Conservation (phyloP, 2,888 invertebrate genomes). For the Sphaerophoria rueppellii region DNA sequence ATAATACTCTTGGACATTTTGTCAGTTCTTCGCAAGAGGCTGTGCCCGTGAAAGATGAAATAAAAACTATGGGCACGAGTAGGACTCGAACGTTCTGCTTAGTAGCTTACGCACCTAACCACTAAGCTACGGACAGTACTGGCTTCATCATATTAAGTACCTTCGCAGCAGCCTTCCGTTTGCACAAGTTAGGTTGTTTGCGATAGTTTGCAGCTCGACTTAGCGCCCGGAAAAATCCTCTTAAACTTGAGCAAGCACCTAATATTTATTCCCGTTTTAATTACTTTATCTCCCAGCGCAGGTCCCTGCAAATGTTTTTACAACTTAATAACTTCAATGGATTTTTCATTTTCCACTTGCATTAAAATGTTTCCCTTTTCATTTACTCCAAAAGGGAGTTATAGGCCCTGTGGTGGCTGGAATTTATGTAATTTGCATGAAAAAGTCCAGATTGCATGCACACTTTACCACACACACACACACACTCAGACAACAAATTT, state of each 20-base stretch:
- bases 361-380: background rate
- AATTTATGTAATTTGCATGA: slow-evolving; percentile 69
- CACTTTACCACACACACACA: slow-evolving; percentile 1
- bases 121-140: no score
- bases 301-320: background rate
- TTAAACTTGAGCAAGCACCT: background rate
- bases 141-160: no score
- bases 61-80: no score
- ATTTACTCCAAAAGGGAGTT: background rate
- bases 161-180: no score
- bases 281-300: slow-evolving; percentile 4
- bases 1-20: no score
- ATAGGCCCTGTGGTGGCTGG: slow-evolving; percentile 28
- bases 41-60: no score
- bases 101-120: no score
- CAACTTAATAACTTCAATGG: slow-evolving; percentile 12
- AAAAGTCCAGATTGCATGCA: slow-evolving; percentile 50
- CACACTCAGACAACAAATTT: background rate
- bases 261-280: background rate
- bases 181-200: no score
- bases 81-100: no score
- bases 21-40: no score
- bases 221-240: no score
- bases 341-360: background rate
- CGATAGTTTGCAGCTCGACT: no score